Conservation (phyloP, 2,888 invertebrate genomes). For the Argyresthia albistria region DNA sequence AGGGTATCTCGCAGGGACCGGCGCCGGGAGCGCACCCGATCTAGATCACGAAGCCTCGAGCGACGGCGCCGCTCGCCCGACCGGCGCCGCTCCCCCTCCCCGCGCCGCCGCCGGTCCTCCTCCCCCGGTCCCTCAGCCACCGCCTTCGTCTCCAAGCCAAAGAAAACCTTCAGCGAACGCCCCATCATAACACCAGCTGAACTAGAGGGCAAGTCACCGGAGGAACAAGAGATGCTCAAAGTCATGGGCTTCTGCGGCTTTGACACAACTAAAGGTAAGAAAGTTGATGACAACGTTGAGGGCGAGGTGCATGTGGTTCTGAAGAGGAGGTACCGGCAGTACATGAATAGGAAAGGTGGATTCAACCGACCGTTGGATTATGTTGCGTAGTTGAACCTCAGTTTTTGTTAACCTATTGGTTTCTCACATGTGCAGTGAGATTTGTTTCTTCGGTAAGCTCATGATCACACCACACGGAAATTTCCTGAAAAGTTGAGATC, state of each 20-base stretch:
- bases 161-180: constrained; percentile 66
- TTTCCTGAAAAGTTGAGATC: no score
- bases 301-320: constrained; percentile 97
- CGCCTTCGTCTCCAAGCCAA: constrained; percentile 46
- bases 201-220: constrained; percentile 90
- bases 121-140: constrained; percentile 52
- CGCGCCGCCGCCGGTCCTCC: constrained; percentile 33
- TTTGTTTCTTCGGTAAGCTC: no score
- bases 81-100: constrained; percentile 28
- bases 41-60: constrained; percentile 55
- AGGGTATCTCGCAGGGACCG: constrained; percentile 41
- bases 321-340: constrained; percentile 97
- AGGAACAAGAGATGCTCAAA: constrained; percentile 95
- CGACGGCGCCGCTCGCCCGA: constrained; percentile 57
- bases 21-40: constrained; percentile 48
- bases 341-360: constrained; percentile 99
- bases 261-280: constrained; percentile 96
- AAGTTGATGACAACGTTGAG: constrained; percentile 93
- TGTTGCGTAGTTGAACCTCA: constrained; percentile 77
- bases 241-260: constrained; percentile 98
- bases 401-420: neutral
- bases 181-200: constrained; percentile 85
- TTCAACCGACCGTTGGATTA: constrained; percentile 98
- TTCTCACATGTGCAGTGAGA: no score
- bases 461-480: no score